Evolutionary conservation across 2,888 invertebrate species (phyloP).

Genomic region (Spialia ferax): DNA sequence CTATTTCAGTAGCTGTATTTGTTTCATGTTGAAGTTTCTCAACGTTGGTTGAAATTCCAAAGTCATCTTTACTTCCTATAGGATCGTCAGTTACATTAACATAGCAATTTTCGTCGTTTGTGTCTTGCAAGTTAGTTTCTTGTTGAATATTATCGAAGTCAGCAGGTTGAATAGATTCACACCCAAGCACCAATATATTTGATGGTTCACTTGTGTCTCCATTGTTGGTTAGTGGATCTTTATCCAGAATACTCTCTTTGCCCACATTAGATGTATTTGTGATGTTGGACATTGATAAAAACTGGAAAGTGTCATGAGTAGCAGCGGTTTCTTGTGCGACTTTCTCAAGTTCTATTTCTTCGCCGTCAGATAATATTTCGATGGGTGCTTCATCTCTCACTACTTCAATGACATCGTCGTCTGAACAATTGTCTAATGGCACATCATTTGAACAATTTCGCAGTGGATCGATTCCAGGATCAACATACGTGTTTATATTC

Average conservation of each 20-base stretch:
- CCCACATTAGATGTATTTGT: constrained; percentile 12
- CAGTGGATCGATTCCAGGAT: constrained; percentile 9
- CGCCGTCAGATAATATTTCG: constrained; percentile 77
- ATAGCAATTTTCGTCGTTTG: constrained; percentile 53
- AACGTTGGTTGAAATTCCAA: background rate
- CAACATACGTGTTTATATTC: constrained; percentile 39
- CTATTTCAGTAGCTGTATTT: background rate
- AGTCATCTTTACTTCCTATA: constrained; percentile 23
- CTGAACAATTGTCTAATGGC: constrained; percentile 60
- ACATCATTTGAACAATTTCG: background rate
- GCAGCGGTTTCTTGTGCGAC: constrained; percentile 43
- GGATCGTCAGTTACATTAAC: constrained; percentile 57
- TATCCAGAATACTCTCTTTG: constrained; percentile 21
- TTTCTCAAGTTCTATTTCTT: constrained; percentile 67
- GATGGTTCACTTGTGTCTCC: constrained; percentile 16
- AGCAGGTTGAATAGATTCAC: constrained; percentile 33
- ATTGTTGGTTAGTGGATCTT: constrained; percentile 31
- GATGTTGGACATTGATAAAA: constrained; percentile 28
- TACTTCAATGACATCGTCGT: constrained; percentile 81
- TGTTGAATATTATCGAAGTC: constrained; percentile 37
- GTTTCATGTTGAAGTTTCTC: background rate
- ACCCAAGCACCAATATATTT: constrained; percentile 26
- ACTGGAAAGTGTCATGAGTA: constrained; percentile 28
- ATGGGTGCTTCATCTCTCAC: constrained; percentile 79
- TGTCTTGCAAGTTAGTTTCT: constrained; percentile 40